A percentile compares a stretch with the other conserved stretches of the same genome.
These are phyloP conservation scores for Darevskia mixta DNA, from an alignment of 2,797 vertebrate species.

Conservation along the genomic window DNA sequence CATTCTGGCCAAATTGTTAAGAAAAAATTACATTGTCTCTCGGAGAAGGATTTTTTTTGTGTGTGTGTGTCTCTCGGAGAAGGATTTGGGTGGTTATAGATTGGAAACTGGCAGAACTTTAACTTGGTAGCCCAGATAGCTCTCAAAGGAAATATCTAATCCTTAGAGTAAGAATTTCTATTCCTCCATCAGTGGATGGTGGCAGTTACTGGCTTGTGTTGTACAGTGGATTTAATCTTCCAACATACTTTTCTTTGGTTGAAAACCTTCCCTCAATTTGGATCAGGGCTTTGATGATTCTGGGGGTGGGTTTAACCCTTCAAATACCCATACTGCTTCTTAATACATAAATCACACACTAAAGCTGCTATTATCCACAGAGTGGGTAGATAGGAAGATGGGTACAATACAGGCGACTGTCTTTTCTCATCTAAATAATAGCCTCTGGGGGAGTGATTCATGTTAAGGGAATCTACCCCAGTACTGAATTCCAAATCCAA, in stretches of 20 bases:
- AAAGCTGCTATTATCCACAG: not conserved
- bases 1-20: not conserved
- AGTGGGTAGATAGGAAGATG: not conserved
- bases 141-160: not conserved
- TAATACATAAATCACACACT: too few relatives aligned
- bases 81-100: not conserved
- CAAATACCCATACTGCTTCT: too few relatives aligned
- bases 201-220: not conserved
- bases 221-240: not conserved
- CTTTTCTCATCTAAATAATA: not conserved
- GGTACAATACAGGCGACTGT: not conserved
- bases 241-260: not conserved
- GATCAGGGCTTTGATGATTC: not conserved
- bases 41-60: not conserved
- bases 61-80: not conserved
- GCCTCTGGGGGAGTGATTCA: not conserved
- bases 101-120: too few relatives aligned
- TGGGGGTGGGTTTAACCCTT: too few relatives aligned
- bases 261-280: not conserved
- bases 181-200: not conserved
- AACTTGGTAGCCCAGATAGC: not conserved
- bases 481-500: not conserved
- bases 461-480: not conserved
- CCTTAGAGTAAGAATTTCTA: not conserved
- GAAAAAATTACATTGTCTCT: not conserved